phyloP scores from a whole-genome alignment of 2,797 vertebrate genomes.

The Coluber constrictor region DNA sequence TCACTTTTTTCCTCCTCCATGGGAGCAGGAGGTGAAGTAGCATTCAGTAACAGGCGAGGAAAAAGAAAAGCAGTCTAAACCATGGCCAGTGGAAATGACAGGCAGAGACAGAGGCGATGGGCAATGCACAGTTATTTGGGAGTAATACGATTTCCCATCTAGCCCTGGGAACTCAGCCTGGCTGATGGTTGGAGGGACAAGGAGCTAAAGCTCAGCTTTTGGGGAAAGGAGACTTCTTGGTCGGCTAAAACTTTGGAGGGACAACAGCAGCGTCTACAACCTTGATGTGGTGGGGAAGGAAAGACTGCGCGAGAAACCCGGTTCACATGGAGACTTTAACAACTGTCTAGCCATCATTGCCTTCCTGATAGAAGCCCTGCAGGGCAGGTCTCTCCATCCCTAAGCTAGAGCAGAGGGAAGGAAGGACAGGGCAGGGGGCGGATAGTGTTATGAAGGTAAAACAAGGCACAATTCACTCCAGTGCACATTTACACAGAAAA shows the following conservation, averaged over 20 bases:
- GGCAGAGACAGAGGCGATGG: neutral
- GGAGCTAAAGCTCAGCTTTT: neutral
- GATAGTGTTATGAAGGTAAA: neutral
- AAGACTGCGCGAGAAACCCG: neutral
- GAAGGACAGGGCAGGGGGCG: neutral
- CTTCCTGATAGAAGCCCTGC: neutral
- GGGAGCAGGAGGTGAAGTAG: neutral
- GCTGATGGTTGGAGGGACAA: neutral
- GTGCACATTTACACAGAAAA: neutral
- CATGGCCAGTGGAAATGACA: neutral
- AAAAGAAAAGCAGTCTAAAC: neutral
- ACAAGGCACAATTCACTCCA: neutral
- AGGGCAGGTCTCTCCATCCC: neutral
- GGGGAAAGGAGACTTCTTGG: neutral
- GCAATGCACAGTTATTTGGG: neutral
- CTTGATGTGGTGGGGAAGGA: neutral
- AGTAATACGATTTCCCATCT: neutral
- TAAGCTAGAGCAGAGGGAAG: neutral
- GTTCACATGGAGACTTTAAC: neutral
- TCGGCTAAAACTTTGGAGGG: neutral
- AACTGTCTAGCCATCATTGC: neutral
- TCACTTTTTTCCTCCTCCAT: neutral
- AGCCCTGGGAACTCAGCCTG: neutral
- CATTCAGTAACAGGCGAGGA: neutral
- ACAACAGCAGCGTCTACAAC: neutral